phyloP scores from a whole-genome alignment of 2,113 vertebrate genomes.

The Rhegmatorhina hoffmannsi region DNA sequence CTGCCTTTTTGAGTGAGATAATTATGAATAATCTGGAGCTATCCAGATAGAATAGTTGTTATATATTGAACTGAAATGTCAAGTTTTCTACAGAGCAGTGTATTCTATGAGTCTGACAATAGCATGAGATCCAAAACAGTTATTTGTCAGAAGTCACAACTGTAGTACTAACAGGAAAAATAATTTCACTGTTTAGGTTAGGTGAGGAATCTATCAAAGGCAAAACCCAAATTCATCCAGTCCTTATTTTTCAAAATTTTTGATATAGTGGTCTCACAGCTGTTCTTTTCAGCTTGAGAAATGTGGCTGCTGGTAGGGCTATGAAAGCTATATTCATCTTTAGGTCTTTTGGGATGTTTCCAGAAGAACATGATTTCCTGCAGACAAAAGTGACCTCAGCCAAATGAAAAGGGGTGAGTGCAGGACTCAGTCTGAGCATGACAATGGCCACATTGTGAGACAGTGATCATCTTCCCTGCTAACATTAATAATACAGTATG shows the following conservation, averaged over 20 bases:
- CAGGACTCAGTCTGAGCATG: not conserved
- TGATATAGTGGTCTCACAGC: not conserved
- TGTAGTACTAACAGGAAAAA: not conserved
- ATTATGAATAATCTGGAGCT: not conserved
- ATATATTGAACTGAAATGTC: not conserved
- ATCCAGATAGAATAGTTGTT: not conserved
- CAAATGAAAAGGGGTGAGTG: rapidly evolving
- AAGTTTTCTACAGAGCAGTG: not conserved
- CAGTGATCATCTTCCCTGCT: not conserved
- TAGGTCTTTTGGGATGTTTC: not conserved
- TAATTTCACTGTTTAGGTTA: not conserved
- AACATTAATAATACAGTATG: not conserved
- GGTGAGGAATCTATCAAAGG: not conserved
- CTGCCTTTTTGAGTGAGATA: not conserved
- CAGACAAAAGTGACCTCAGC: not conserved
- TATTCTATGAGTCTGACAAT: not conserved
- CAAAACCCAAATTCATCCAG: not conserved
- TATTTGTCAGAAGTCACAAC: not conserved
- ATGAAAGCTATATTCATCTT: not conserved
- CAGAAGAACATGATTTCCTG: not conserved
- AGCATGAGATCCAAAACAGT: not conserved
- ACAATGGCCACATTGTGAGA: not conserved
- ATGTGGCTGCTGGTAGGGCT: not conserved
- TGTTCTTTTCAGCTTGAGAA: not conserved
- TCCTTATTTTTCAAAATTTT: not conserved